Evolutionary conservation across 30 jellyfish, hydroid and myxozoan genomes (phyloP).

Genomic region (Hydractinia symbiolongicarpus): DNA sequence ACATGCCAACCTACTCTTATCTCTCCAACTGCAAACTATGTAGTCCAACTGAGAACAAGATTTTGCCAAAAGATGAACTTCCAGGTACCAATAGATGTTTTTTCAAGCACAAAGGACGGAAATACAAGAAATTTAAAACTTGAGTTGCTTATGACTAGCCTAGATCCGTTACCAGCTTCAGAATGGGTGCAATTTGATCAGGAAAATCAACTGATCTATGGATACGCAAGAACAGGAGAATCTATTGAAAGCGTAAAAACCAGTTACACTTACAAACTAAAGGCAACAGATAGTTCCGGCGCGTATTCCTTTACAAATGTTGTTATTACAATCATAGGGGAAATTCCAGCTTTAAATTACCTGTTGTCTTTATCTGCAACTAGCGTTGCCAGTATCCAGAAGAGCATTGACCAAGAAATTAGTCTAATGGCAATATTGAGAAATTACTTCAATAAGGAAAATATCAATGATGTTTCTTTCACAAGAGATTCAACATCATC

Average conservation of each 20-base stretch:
- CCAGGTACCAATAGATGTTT: conserved; percentile 45
- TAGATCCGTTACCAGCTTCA: conserved; percentile 29
- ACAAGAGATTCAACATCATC: conserved; percentile 16
- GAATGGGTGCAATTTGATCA: conserved; percentile 73
- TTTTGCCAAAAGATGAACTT: conserved; percentile 49
- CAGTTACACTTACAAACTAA: conserved; percentile 37
- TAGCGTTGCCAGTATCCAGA: neutral
- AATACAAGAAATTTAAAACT: conserved; percentile 46
- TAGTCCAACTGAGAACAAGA: conserved; percentile 24
- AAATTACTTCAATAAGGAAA: conserved; percentile 26
- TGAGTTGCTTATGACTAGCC: conserved; percentile 37
- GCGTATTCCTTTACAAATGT: conserved; percentile 52
- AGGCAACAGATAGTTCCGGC: conserved; percentile 69
- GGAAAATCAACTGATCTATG: conserved; percentile 43
- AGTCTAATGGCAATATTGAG: conserved; percentile 32
- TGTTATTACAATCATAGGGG: conserved; percentile 35
- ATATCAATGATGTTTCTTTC: conserved; percentile 48
- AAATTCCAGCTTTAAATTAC: conserved; percentile 30
- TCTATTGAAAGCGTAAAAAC: conserved; percentile 13
- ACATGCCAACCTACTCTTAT: conserved; percentile 38
- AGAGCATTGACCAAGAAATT: conserved; percentile 55
- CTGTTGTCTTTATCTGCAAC: neutral
- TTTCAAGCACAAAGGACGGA: conserved; percentile 57
- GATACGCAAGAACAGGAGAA: conserved; percentile 59
- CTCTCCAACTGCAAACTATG: conserved; percentile 44